A percentile compares a stretch with the other conserved stretches of the same genome.
Evolutionary conservation across 1,140 invertebrate genomes (phyloP).

Genomic region (Penaeus vannamei): DNA sequence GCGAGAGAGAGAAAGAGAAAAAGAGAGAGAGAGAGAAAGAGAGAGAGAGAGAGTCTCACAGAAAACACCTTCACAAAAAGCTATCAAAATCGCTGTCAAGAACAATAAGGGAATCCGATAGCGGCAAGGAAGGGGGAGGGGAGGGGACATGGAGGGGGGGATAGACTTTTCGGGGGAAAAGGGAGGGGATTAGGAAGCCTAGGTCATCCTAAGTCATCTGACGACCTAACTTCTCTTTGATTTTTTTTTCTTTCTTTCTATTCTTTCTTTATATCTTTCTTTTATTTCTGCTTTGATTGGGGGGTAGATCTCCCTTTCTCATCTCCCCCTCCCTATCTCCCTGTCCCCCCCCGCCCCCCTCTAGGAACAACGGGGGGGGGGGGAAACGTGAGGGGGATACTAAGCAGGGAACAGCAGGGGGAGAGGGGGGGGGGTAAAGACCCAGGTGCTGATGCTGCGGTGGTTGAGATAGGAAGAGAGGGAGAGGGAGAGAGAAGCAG

Average conservation of each 20-base stretch:
- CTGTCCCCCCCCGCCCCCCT: not conserved
- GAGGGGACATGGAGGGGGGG: not conserved
- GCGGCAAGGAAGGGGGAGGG: not conserved
- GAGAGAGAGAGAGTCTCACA: too few species aligned
- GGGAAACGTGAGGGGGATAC: slow-evolving; percentile 1
- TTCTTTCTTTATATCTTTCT: too few species aligned
- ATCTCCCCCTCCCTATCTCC: not conserved
- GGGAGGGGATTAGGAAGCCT: too few species aligned
- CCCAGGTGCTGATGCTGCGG: slow-evolving; percentile 13
- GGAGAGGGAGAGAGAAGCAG: not conserved
- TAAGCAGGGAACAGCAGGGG: not conserved
- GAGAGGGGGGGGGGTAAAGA: not conserved
- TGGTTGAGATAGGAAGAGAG: not conserved
- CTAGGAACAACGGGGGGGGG: not conserved
- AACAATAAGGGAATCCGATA: not conserved
- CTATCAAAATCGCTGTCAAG: too few species aligned
- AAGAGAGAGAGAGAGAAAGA: too few species aligned
- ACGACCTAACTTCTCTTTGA: too few species aligned
- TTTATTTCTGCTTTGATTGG: too few species aligned
- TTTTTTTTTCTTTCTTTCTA: too few species aligned
- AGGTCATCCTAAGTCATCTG: too few species aligned
- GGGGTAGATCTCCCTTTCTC: not conserved
- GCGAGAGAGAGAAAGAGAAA: too few species aligned
- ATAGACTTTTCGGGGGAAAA: not conserved
- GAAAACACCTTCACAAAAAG: too few species aligned